Evolutionary conservation across 2,888 invertebrate genomes (phyloP), one percentile per base, ranked within the genome.

Genomic region (Pheosia gnoma): DNA sequence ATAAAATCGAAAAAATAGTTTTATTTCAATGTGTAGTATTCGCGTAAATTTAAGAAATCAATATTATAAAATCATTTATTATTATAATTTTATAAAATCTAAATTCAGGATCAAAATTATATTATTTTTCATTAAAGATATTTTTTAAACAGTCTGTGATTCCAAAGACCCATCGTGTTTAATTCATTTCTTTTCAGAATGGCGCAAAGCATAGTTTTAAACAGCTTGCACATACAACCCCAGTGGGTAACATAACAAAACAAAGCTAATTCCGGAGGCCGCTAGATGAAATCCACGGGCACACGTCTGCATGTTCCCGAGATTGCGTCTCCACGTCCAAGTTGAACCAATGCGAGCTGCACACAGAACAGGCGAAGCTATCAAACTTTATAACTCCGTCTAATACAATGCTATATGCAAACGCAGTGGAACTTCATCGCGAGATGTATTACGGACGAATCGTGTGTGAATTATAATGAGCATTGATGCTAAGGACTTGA

Each of bases 341-440:
- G 73, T 75, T 75, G 72, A 68, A 77, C 75, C 77, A 77, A 66
- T 70, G 75, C 63, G 72, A 63, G 67, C 25, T 25, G 25, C 53
- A 80, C 84, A 72, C 70, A 64, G 77, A 79, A 79, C 81, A 71
- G 72, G 81, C 77, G 78, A 85, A 85, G 84, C 85, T 84, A 89
- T 86, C 87, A 86, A 88, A 89, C 78, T 89, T 87, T 85, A 81
- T 84, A 87, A 85, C 83, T 75, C 76, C 78, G 80, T 83, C 84
- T 86, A 80, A 82, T 83, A 84, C 86, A 86, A 85, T 81, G 79
- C 82, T 81, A 74, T 77, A 83, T 82, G 84, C 82, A 83, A 83
- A 84, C 74, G 77, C 71, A 71, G 67, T 11, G 58, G 59, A 82
- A 84, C 77, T 83, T 83, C 70, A 74, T 70, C 65, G 59, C 65